Evolutionary conservation across 2,113 vertebrate genomes (phyloP).

Genomic region (Penelope pileata): DNA sequence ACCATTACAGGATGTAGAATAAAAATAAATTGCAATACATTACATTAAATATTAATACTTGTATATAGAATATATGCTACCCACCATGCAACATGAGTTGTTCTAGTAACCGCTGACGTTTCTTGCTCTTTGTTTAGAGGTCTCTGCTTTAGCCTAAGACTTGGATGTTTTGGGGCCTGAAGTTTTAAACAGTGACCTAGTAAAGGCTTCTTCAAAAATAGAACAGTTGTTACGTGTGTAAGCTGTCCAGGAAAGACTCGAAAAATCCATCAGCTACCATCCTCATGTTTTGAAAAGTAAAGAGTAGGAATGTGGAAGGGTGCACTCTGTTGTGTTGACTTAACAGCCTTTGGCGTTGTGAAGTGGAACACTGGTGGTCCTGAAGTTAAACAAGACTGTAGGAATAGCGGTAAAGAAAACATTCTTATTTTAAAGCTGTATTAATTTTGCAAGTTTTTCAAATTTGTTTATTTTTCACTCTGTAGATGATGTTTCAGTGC

Average conservation of each 20-base stretch:
- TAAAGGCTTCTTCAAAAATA: neutral
- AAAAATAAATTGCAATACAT: conserved; percentile 23
- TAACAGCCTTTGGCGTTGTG: neutral
- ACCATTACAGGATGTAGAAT: neutral
- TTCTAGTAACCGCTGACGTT: neutral
- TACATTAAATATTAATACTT: conserved; percentile 63
- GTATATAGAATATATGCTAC: neutral
- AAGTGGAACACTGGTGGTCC: neutral
- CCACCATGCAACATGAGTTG: neutral
- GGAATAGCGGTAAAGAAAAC: neutral
- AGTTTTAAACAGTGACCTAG: neutral
- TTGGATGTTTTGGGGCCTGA: neutral
- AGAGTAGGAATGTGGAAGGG: neutral
- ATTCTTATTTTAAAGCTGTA: neutral
- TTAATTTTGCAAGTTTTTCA: neutral
- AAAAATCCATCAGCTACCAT: neutral
- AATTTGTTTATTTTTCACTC: neutral
- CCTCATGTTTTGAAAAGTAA: neutral
- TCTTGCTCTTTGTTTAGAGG: neutral
- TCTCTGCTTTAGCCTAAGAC: neutral
- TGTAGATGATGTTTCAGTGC: neutral
- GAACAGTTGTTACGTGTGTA: neutral
- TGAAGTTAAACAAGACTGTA: neutral
- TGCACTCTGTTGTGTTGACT: neutral
- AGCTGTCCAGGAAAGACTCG: neutral